These are phyloP conservation scores for Pseudomyrmex pallidus DNA, from an alignment of 1,140 invertebrate genomes.

Conservation along the genomic window DNA sequence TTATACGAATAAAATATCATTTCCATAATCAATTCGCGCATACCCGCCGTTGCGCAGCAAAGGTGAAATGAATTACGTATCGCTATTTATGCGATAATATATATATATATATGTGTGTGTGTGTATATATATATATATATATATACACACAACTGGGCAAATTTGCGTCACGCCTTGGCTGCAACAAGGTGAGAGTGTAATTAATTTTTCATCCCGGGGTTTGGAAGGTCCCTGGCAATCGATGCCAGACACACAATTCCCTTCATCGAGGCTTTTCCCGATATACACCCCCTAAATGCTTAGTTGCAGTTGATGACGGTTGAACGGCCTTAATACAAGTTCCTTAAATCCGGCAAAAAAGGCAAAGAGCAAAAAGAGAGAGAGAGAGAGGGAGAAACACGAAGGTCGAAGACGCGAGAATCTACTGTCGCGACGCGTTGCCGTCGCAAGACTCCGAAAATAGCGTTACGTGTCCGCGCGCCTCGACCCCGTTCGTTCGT, in stretches of 20 bases:
- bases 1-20: neutral
- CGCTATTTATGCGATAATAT: neutral
- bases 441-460: slow-evolving; percentile 54
- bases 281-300: neutral
- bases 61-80: neutral
- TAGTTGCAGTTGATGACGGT: neutral
- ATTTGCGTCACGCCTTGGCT: slow-evolving; percentile 10
- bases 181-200: slow-evolving; percentile 30
- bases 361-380: neutral
- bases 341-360: slow-evolving; percentile 12
- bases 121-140: neutral
- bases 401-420: neutral
- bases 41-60: too few species aligned
- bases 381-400: neutral
- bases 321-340: slow-evolving; percentile 42
- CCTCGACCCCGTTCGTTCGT: neutral
- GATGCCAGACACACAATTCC: slow-evolving; percentile 29
- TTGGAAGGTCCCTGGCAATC: slow-evolving; percentile 35
- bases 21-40: too few species aligned
- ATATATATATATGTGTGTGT: too few species aligned
- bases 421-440: slow-evolving; percentile 1
- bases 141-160: slow-evolving; percentile 8
- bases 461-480: slow-evolving; percentile 50
- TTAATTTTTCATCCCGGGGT: slow-evolving; percentile 44
- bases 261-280: neutral